Evolutionary conservation across 2,888 invertebrate species (phyloP).

Genomic region (Pasiphila rectangulata): DNA sequence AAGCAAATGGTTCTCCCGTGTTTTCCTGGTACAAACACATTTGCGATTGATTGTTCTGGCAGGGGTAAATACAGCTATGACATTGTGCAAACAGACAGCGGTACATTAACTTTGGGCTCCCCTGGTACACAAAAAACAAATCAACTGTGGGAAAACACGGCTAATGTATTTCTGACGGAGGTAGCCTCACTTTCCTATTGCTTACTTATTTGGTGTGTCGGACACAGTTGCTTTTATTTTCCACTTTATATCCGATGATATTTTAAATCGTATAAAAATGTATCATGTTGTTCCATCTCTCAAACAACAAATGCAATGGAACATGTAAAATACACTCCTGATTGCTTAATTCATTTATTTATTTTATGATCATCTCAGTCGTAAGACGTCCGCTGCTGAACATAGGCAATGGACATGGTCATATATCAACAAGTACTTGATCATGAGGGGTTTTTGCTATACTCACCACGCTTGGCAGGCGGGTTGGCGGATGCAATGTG

Average conservation of each 20-base stretch:
- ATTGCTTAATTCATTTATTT: no score
- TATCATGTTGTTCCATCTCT: no score
- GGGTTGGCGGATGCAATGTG: no score
- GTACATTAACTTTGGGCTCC: slow-evolving; percentile 38
- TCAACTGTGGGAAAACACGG: slow-evolving; percentile 22
- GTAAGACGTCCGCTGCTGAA: no score
- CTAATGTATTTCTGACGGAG: slow-evolving; percentile 28
- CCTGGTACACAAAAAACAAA: slow-evolving; percentile 31
- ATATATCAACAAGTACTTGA: no score
- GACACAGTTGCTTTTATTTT: slow-evolving; percentile 4
- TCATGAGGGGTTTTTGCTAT: no score
- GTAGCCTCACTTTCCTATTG: slow-evolving; percentile 14
- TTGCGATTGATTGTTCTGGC: slow-evolving; percentile 40
- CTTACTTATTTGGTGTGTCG: slow-evolving; percentile 13
- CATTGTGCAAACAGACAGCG: slow-evolving; percentile 39
- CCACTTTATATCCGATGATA: neutral
- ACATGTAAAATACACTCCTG: no score
- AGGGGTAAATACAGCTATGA: slow-evolving; percentile 41
- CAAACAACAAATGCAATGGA: no score
- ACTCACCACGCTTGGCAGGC: no score
- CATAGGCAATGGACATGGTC: no score
- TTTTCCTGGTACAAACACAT: slow-evolving; percentile 42
- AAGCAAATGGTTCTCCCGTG: slow-evolving; percentile 34
- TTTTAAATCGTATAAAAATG: neutral
- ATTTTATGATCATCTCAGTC: no score